phyloP scores from a whole-genome alignment of 2,888 invertebrate species.

The Synanthedon formicaeformis region DNA sequence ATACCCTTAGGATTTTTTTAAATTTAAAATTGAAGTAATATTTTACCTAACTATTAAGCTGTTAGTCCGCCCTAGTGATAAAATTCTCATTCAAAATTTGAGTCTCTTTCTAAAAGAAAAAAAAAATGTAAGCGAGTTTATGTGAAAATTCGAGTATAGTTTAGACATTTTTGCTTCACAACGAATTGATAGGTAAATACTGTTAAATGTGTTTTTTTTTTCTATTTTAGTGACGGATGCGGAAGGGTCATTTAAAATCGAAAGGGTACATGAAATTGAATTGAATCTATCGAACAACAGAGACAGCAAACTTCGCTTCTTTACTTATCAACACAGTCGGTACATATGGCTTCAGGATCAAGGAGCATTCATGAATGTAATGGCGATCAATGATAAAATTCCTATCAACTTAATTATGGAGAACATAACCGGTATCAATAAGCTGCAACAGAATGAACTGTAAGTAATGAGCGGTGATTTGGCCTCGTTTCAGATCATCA shows the following conservation, averaged over 20 bases:
- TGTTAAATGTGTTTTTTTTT: not conserved
- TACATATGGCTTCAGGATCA: conserved; percentile 68
- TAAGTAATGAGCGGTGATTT: conserved; percentile 32
- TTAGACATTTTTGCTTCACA: not conserved
- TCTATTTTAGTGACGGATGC: conserved; percentile 55
- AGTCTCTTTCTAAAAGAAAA: no score
- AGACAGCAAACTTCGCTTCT: conserved; percentile 61
- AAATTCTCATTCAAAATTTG: no score
- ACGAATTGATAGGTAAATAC: not conserved
- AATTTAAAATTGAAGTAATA: no score
- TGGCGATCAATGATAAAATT: conserved; percentile 56
- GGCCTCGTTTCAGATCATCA: not conserved
- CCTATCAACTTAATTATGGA: conserved; percentile 63
- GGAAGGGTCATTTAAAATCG: conserved; percentile 52
- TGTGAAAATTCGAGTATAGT: not conserved
- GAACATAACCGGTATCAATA: conserved; percentile 62
- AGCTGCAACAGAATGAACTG: conserved; percentile 69
- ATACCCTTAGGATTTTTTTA: no score
- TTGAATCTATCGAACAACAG: conserved; percentile 51
- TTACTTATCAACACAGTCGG: conserved; percentile 68
- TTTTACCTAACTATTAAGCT: no score
- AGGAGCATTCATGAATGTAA: conserved; percentile 57
- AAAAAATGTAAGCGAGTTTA: no score
- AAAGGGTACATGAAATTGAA: conserved; percentile 48
- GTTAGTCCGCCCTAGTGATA: no score